These are phyloP conservation scores for Hafferia zeledoni DNA, from an alignment of 2,797 vertebrate genomes.

Conservation along the genomic window DNA sequence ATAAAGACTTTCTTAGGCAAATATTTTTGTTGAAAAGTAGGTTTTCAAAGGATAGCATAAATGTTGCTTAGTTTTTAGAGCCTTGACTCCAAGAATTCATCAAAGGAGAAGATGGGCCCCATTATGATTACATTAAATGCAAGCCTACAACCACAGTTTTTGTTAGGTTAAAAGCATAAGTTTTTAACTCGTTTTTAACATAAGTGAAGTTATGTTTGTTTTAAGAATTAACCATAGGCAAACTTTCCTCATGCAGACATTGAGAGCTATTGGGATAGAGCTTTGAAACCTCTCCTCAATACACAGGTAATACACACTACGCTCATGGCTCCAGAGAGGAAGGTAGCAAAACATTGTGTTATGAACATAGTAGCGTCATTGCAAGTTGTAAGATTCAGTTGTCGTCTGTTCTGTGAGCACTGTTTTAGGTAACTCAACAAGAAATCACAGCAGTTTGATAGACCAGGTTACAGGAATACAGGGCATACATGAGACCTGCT, in stretches of 20 bases:
- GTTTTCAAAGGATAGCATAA: neutral
- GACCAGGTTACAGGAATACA: neutral
- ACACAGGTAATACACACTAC: accelerated
- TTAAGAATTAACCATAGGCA: neutral
- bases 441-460: neutral
- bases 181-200: too few relatives aligned
- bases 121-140: neutral
- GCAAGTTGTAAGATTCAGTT: neutral
- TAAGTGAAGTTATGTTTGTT: neutral
- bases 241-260: neutral
- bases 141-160: neutral
- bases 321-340: neutral
- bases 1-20: neutral
- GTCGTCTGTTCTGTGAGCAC: neutral
- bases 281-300: neutral
- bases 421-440: neutral
- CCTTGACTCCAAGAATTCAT: neutral
- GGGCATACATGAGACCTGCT: too few relatives aligned
- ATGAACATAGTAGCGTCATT: neutral
- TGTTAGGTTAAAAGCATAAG: neutral
- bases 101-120: neutral
- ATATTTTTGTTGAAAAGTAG: neutral
- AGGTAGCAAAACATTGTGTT: neutral
- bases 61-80: neutral
- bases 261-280: neutral